A percentile compares a stretch with the other conserved stretches of the same genome.
Evolutionary conservation across 2,113 vertebrate species (phyloP).

Genomic region (Proteles cristata): DNA sequence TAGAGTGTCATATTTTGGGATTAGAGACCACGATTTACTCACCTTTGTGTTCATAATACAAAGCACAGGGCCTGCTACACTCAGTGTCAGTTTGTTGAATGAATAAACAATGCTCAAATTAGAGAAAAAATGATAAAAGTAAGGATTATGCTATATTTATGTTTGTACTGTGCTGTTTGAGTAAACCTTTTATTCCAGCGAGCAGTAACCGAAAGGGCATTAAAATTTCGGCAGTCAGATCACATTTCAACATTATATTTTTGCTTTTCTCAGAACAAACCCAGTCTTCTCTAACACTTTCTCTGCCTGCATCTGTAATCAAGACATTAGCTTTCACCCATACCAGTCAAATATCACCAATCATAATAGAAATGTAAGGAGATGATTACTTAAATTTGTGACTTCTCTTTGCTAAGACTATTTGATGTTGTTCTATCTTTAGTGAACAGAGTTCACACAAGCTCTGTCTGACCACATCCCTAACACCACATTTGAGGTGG

Average conservation of each 20-base stretch:
- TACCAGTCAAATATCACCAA: conserved; percentile 5
- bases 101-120: background rate
- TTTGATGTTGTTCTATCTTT: background rate
- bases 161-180: background rate
- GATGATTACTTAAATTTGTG: background rate
- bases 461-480: background rate
- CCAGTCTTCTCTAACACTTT: conserved; percentile 53
- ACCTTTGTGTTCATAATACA: background rate
- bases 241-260: conserved; percentile 43
- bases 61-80: background rate
- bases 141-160: background rate
- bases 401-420: background rate
- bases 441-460: background rate
- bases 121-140: background rate
- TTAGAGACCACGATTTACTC: background rate
- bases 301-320: conserved; percentile 49
- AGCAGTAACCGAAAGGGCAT: conserved; percentile 19
- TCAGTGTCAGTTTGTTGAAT: background rate
- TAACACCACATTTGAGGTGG: background rate
- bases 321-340: conserved; percentile 25
- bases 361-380: background rate
- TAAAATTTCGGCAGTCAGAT: conserved; percentile 57
- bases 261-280: conserved; percentile 50
- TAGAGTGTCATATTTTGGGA: background rate
- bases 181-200: background rate